phyloP scores from a whole-genome alignment of 2,113 vertebrate species.

The Meles meles region DNA sequence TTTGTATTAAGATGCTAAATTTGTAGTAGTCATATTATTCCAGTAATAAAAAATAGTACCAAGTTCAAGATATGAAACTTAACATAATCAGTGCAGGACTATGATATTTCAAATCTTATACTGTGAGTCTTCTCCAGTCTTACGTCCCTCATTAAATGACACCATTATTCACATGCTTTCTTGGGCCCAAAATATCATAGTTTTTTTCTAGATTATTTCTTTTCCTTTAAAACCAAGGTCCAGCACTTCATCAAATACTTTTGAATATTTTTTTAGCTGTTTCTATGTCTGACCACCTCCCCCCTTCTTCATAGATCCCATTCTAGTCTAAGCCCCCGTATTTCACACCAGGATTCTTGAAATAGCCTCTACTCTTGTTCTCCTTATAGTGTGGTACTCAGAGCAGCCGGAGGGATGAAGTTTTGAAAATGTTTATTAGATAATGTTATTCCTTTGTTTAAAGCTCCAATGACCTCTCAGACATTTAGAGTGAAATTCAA shows the following conservation, averaged over 20 bases:
- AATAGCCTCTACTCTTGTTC: neutral
- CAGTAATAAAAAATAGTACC: neutral
- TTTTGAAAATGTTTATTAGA: neutral
- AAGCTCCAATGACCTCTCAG: neutral
- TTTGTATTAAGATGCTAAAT: neutral
- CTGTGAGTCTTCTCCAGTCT: neutral
- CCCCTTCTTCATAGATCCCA: neutral
- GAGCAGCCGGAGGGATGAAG: neutral
- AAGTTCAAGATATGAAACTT: neutral
- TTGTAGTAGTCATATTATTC: neutral
- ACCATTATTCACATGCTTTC: neutral
- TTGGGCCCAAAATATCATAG: neutral
- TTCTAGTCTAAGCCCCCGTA: neutral
- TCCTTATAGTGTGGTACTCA: neutral
- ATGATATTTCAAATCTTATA: neutral
- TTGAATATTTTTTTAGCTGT: neutral
- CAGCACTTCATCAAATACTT: neutral
- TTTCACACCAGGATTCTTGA: neutral
- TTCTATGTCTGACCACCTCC: neutral
- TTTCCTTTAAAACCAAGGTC: neutral
- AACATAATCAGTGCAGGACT: neutral
- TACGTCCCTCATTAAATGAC: neutral
- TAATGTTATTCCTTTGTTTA: neutral
- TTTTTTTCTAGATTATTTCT: neutral
- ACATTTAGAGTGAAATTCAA: neutral